Percentiles rank a stretch among this genome's conserved stretches.
Evolutionary conservation across 2,797 vertebrate species (phyloP).

Genomic region (Ceryle rudis): DNA sequence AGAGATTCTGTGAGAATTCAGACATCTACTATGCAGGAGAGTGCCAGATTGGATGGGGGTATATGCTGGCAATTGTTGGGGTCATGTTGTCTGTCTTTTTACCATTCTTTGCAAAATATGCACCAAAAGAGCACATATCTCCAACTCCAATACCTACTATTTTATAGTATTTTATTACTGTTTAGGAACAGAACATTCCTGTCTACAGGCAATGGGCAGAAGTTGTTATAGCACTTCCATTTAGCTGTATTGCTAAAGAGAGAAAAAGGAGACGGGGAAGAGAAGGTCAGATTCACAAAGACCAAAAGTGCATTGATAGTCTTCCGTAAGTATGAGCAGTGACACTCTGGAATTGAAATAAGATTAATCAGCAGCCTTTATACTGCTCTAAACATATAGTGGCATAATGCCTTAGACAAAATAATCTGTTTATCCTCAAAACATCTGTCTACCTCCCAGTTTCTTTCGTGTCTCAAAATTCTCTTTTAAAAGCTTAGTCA

Average conservation of each 20-base stretch:
- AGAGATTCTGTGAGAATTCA: conserved; percentile 89
- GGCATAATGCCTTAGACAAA: conserved; percentile 57
- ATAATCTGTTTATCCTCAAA: conserved; percentile 67
- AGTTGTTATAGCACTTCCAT: conserved; percentile 64
- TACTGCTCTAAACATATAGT: conserved; percentile 7
- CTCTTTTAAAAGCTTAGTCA: conserved; percentile 38
- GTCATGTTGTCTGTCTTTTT: conserved; percentile 95
- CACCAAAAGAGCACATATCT: conserved; percentile 93
- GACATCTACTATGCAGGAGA: conserved; percentile 92
- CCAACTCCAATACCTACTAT: conserved; percentile 92
- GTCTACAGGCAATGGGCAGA: conserved; percentile 62
- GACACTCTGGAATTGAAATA: conserved; percentile 45
- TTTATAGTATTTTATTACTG: conserved; percentile 85
- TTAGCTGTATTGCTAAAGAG: conserved; percentile 54
- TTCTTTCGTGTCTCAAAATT: conserved; percentile 61
- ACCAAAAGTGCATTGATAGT: conserved; percentile 73
- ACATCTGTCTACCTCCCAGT: conserved; percentile 77
- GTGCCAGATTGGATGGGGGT: conserved; percentile 95
- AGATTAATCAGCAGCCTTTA: conserved; percentile 21
- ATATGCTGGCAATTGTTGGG: conserved; percentile 94
- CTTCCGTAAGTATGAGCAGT: conserved; percentile 68
- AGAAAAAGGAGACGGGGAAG: conserved; percentile 28
- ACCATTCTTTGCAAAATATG: conserved; percentile 97
- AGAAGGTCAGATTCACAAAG: conserved; percentile 44
- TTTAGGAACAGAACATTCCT: conserved; percentile 49